These are phyloP conservation scores for Taphrorychus bicolor DNA, from an alignment of 2,888 invertebrate species.

Conservation along the genomic window DNA sequence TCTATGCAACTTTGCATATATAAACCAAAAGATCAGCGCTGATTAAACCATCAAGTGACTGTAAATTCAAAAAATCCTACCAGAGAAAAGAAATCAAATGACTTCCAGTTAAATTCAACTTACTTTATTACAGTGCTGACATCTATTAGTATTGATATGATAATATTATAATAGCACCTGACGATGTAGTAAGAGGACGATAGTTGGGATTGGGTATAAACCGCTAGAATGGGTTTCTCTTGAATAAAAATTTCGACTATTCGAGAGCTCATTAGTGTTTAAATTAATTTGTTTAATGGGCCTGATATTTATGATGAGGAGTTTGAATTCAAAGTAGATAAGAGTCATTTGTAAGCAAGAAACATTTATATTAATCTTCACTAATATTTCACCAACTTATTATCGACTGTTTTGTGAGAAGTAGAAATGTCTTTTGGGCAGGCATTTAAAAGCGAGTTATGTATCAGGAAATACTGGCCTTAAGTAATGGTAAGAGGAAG, in stretches of 20 bases:
- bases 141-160: conserved; percentile 3
- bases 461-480: too few relatives aligned
- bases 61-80: neutral
- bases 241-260: conserved; percentile 1
- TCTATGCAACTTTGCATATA: too few relatives aligned
- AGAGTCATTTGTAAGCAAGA: conserved; percentile 1
- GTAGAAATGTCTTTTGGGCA: neutral
- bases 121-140: too few relatives aligned
- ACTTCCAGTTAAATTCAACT: too few relatives aligned
- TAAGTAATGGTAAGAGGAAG: too few relatives aligned
- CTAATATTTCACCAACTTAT: neutral
- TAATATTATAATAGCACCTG: neutral
- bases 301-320: conserved; percentile 4
- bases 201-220: neutral
- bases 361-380: neutral
- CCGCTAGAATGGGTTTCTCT: neutral
- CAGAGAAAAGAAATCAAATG: too few relatives aligned
- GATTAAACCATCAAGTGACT: neutral
- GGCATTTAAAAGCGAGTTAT: neutral
- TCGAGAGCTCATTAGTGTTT: conserved; percentile 4
- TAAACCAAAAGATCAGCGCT: conserved; percentile 1
- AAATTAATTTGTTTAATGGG: conserved; percentile 8
- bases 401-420: neutral
- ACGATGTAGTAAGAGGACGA: neutral
- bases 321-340: neutral